Base-by-base conservation (phyloP, 2,113 vertebrate genomes). In the Campylomormyrus numenius region DNA sequence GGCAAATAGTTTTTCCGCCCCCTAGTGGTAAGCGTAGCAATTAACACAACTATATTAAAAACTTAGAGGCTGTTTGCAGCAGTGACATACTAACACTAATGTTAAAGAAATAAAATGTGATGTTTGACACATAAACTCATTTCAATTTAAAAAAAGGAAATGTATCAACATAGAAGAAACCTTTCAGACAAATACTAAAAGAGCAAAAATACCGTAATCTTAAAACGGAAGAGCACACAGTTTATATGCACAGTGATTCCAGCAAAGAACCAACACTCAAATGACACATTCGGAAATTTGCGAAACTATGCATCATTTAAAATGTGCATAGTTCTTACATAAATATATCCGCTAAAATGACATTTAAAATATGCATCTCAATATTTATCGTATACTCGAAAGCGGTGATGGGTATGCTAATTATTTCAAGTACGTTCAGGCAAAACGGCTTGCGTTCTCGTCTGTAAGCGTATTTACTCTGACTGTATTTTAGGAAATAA, bases 171-270 rank as follows among this genome's bases (percentile, higher is more conserved):
- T 66, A 92, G 39, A 92, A 95, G 80, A 94, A 93, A 86, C 94
- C 96, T 96, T 0, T 95, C 95, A 0, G 94, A 96, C n/a, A 95
- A 96, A 94, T 95, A 92, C 91, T 92, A 92, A 94, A 95, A 95
- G 95, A 94, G 94, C 94, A 92, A 92, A 88, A 89, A 48, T 48
- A 7, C 2, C 0, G 1, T 8, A 19, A 15, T 46, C 21, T 3
- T 86, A 19, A 21, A 48, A 7, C 5, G 1, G 1, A 50, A 15
- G 49, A 17, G 10, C 10, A 58, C 62, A 27, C 8, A 5, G 8
- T 70, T 66, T 13, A 39, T 19, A 4, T 89, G 46, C 49, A 48
- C 35, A 86, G 42, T n/a, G 52, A 15, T 62, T 45, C 21, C 1
- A 48, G 31, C 31, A 85, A 10, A 77, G 50, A 11, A 58, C 50